Percentiles rank a stretch among this genome's conserved stretches.
Evolutionary conservation across 2,797 vertebrate genomes (phyloP).

Genomic region (Protonibea diacanthus): DNA sequence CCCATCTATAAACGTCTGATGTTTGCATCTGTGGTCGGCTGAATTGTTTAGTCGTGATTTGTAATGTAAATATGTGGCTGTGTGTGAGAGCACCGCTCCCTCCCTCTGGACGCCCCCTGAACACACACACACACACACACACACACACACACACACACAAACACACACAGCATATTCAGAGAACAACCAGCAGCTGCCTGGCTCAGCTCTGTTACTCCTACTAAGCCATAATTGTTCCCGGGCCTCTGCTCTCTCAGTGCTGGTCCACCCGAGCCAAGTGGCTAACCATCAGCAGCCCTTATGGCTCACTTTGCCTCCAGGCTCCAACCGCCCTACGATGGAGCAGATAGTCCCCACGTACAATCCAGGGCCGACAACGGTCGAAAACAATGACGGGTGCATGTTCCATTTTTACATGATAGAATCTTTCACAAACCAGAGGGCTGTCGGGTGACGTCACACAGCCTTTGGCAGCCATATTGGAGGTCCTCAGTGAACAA

Average conservation of each 20-base stretch:
- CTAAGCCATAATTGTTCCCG: slow-evolving; percentile 79
- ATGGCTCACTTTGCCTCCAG: slow-evolving; percentile 45
- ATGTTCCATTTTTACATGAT: slow-evolving; percentile 14
- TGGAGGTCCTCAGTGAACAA: neutral
- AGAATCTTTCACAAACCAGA: neutral
- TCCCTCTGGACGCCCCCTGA: slow-evolving; percentile 50
- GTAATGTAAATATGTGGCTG: slow-evolving; percentile 84
- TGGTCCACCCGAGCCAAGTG: slow-evolving; percentile 64
- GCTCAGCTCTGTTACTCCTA: slow-evolving; percentile 62
- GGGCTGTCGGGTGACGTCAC: neutral
- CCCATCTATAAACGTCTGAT: slow-evolving; percentile 60
- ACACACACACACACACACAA: slow-evolving; percentile 20
- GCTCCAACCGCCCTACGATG: slow-evolving; percentile 52
- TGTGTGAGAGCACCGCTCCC: slow-evolving; percentile 62
- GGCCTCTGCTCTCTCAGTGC: slow-evolving; percentile 58
- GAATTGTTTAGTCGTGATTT: slow-evolving; percentile 82
- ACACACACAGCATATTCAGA: slow-evolving; percentile 47
- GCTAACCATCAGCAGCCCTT: slow-evolving; percentile 77
- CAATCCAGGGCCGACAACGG: neutral
- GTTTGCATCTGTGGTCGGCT: slow-evolving; percentile 74
- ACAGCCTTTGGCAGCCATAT: neutral
- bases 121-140: slow-evolving; percentile 31
- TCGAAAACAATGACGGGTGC: neutral
- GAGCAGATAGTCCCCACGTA: slow-evolving; percentile 41
- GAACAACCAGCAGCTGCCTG: slow-evolving; percentile 70